Conservation (phyloP, 2,888 invertebrate genomes). For the Lasius platythorax region DNA sequence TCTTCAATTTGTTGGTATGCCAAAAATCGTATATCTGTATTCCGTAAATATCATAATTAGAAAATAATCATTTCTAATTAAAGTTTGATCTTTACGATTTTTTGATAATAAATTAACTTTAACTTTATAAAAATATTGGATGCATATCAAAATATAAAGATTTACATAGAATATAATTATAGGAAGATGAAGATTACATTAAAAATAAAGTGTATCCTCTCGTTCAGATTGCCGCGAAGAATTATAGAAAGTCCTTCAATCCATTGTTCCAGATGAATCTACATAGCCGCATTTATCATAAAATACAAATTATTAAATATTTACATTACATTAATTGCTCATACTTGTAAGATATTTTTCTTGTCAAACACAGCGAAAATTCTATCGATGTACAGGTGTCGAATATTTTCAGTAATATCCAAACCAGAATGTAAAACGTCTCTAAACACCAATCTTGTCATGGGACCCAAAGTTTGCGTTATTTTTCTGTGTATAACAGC, state of each 20-base stretch:
- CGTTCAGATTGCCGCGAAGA: conserved; percentile 87
- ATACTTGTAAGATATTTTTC: conserved; percentile 65
- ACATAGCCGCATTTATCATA: neutral
- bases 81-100: neutral
- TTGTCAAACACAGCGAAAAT: conserved; percentile 79
- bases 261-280: conserved; percentile 77
- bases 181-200: conserved; percentile 68
- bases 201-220: conserved; percentile 85
- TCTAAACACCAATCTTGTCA: conserved; percentile 77
- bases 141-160: conserved; percentile 3
- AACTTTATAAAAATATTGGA: neutral
- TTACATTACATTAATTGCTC: neutral
- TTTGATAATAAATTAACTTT: neutral
- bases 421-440: conserved; percentile 81
- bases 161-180: neutral
- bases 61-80: neutral
- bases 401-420: conserved; percentile 83
- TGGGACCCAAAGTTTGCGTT: conserved; percentile 73
- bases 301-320: neutral
- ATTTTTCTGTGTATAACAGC: conserved; percentile 81
- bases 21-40: conserved; percentile 81
- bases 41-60: conserved; percentile 6
- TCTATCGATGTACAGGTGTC: conserved; percentile 81
- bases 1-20: conserved; percentile 79
- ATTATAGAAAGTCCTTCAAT: conserved; percentile 87